Percentiles rank a stretch among this genome's conserved stretches.
Evolutionary conservation across 2,888 invertebrate genomes (phyloP).

Genomic region (Agrotis puta): DNA sequence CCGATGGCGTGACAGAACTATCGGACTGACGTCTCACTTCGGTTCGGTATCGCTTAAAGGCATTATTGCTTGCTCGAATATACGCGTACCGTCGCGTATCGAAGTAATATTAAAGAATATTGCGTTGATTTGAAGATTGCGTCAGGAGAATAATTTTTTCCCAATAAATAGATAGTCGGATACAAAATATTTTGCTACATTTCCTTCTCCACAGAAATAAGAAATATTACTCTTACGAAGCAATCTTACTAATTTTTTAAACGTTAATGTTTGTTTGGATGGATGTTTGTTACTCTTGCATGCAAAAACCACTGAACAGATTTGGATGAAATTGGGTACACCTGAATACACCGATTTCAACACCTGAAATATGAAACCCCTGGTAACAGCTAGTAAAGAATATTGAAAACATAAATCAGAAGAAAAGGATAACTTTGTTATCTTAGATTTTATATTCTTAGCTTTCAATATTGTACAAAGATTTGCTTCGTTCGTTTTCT

Average conservation of each 20-base stretch:
- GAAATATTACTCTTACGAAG: slow-evolving; percentile 23
- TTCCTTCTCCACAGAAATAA: slow-evolving; percentile 24
- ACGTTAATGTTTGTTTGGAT: too few species aligned
- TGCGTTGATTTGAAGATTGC: not conserved
- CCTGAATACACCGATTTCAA: too few species aligned
- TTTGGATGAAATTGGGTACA: too few species aligned
- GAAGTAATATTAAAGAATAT: not conserved
- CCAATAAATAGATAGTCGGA: slow-evolving; percentile 43
- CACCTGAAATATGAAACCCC: too few species aligned
- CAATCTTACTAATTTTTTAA: not conserved
- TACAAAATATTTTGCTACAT: slow-evolving; percentile 14
- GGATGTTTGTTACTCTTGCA: too few species aligned
- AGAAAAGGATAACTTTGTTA: slow-evolving; percentile 7
- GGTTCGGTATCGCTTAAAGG: too few species aligned
- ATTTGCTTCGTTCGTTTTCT: slow-evolving; percentile 5
- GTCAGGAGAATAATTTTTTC: slow-evolving; percentile 24
- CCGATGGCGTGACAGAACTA: too few species aligned
- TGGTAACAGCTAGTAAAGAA: not conserved
- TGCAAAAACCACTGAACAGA: too few species aligned
- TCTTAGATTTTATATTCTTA: slow-evolving; percentile 6
- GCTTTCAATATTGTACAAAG: slow-evolving; percentile 8
- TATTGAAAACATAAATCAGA: slow-evolving; percentile 40
- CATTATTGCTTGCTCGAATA: slow-evolving; percentile 18
- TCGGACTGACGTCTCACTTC: too few species aligned
- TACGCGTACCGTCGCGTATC: not conserved